Base-by-base conservation (phyloP, 2,888 invertebrate species). In the Tuta absoluta region DNA sequence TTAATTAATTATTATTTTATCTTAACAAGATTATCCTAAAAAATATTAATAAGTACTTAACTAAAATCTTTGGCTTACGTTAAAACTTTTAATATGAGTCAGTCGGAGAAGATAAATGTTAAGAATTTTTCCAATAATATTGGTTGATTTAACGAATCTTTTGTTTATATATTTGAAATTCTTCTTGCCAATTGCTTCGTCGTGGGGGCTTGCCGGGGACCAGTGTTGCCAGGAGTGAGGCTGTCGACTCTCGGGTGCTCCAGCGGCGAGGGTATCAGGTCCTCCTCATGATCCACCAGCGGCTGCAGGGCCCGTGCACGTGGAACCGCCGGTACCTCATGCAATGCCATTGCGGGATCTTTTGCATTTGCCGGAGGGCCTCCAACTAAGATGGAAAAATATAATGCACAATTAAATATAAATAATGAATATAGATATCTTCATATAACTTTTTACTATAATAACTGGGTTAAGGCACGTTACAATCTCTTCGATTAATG, bases 271-370 rank as follows among this genome's bases (percentile, higher is more conserved):
- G 28, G 62, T 81, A 86, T 93, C 91, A 93, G 76, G 91, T 88
- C 67, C 93, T 87, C 65, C 93, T 84, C 73, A 91, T 92, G 33
- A 92, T 89, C 72, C 95, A 93, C 90, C 95, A 95, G 75, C 96
- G 95, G 75, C 95, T 93, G 91, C 96, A 96, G 73, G 95, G 94
- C 61, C 95, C 93, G 75, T 96, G 95, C 71, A 95, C 88, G 74
- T 96, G 96, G 77, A 95, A 95, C 75, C 95, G 95, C 67, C 96
- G 93, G 86, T 96, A 96, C 71, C 96, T 92, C 85, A 96, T 93
- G 82, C 96, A 96, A 81, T 96, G 96, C 95, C 95, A 96, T 80
- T 96, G 96, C 0, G 96, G 96, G 66, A 96, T 93, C 84, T 95
- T 94, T 69, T 94, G 92, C 95, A 96, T 96, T 45, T 93, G 93